Conservation (phyloP, 2,888 invertebrate species). For the Lepas anatifera region DNA sequence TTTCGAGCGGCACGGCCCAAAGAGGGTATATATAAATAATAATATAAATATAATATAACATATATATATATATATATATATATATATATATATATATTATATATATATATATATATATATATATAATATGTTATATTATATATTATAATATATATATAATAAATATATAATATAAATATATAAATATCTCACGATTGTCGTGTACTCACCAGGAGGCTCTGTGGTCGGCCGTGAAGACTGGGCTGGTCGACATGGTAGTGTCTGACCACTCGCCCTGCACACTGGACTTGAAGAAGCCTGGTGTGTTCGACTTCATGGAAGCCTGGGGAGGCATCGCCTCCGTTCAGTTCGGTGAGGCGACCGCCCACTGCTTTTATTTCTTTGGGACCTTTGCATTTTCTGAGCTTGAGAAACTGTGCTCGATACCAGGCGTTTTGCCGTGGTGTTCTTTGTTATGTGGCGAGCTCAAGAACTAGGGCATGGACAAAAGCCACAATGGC, state of each 20-base stretch:
- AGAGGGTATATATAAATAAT: neutral
- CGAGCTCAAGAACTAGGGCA: too few species aligned
- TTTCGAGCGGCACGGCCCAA: too few species aligned
- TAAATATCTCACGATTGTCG: too few species aligned
- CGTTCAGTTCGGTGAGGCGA: conserved; percentile 49
- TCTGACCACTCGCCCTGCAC: conserved; percentile 58
- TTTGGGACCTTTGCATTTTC: neutral
- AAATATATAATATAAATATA: neutral
- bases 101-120: neutral
- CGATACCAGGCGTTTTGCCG: too few species aligned
- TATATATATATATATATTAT: neutral
- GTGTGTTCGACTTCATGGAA: conserved; percentile 46
- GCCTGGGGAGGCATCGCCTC: conserved; percentile 65
- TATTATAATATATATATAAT: neutral
- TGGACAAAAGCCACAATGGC: too few species aligned
- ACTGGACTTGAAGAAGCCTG: conserved; percentile 44
- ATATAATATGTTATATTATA: neutral
- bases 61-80: neutral
- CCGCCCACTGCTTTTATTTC: neutral
- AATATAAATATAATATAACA: neutral
- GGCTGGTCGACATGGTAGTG: conserved; percentile 48
- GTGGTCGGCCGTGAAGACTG: conserved; percentile 48
- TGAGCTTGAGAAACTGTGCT: too few species aligned
- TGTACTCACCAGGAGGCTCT: conserved; percentile 47
- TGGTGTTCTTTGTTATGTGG: too few species aligned